Base-by-base conservation (phyloP, 2,797 vertebrate genomes). In the Chelonia mydas region DNA sequence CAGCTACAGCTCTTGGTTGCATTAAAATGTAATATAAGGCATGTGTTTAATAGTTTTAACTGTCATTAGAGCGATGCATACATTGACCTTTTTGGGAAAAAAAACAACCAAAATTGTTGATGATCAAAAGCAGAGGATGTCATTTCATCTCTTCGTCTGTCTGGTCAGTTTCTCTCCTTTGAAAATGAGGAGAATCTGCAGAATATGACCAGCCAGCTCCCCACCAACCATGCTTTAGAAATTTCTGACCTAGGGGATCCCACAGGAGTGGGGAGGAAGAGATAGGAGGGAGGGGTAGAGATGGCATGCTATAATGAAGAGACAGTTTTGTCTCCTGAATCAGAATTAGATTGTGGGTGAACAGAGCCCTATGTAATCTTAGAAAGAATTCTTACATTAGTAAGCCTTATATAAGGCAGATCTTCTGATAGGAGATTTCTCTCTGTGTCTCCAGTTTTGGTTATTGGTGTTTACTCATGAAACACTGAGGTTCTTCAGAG, bases 1-100 rank as follows among this genome's bases (percentile, higher is more conserved):
- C 81, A 95, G n/a, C 65, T 76, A 2, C 33, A 1, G 54, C 25
- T 13, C 72, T 89, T 33, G 77, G 95, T 95, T 68, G 91, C 33
- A 77, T 57, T 74, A 87, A 21, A 49, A 12, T 90, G 59, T 81
- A 59, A 1, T 88, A 76, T 81, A 79, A 86, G 81, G 55, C 27
- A 2, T 50, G 23, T 4, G 6, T 86, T 92, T 92, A 47, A 6
- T 76, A 13, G 53, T 45, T 86, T 92, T 83, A 74, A 41, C 28
- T 15, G 87, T 49, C 17, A 41, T 68, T 90, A 74, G 59, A 87
- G 68, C 87, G 57, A 93, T 93, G 33, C 31, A 7, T 0, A 2
- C n/a, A 92, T 91, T 15, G 45, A 49, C 17, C 1, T 55, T 88
- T 91, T 54, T 86, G 21, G 0, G 61, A 2, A 28, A 7, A 51